phyloP scores from a whole-genome alignment of 2,113 vertebrate genomes.

The Daubentonia madagascariensis region DNA sequence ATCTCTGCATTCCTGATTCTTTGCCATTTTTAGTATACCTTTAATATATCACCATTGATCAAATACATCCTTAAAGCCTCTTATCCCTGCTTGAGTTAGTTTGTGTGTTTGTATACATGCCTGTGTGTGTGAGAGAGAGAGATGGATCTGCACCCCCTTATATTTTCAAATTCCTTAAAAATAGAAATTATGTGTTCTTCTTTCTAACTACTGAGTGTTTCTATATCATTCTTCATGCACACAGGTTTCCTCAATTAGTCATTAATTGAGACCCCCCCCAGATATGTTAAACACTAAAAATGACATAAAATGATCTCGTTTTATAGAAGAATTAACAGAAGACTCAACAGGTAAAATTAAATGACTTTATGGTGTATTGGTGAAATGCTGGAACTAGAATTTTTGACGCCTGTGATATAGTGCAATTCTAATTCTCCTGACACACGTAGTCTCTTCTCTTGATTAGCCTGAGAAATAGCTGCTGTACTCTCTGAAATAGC shows the following conservation, averaged over 20 bases:
- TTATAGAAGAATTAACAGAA: neutral
- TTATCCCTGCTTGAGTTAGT: neutral
- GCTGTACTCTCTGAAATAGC: neutral
- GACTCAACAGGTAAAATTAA: neutral
- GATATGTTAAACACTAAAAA: neutral
- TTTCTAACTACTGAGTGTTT: neutral
- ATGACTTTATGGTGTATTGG: neutral
- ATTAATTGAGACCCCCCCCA: neutral
- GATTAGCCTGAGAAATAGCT: neutral
- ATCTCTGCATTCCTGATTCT: neutral
- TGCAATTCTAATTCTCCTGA: neutral
- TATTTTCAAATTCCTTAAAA: neutral
- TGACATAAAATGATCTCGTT: neutral
- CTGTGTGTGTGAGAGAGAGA: neutral
- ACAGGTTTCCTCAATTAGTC: neutral
- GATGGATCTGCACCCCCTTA: too few relatives aligned
- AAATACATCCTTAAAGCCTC: neutral
- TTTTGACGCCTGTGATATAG: neutral
- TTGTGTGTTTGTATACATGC: neutral
- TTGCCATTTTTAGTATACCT: neutral
- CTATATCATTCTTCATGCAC: neutral
- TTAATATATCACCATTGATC: neutral
- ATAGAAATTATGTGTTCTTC: neutral
- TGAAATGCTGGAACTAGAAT: neutral
- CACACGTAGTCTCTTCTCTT: neutral